phyloP scores from a whole-genome alignment of 37 sponge, comb jelly and placozoan species.

The Beroe forskalii region DNA sequence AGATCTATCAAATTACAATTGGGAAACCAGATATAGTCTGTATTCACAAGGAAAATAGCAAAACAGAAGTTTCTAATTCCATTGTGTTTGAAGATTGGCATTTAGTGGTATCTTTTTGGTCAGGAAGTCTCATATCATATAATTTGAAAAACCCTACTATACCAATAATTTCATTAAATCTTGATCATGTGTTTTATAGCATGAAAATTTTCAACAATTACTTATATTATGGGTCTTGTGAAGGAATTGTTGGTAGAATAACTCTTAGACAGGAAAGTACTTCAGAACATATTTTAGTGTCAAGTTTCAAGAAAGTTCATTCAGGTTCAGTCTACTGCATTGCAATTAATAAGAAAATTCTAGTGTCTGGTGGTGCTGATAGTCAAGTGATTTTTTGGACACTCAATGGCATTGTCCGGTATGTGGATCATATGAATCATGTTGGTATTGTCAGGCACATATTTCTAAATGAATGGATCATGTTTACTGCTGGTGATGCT shows the following conservation, averaged over 20 bases:
- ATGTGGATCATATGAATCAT: constrained; percentile 7
- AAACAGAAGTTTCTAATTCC: background rate
- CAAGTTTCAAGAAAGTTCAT: background rate
- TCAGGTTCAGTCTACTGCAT: constrained; percentile 29
- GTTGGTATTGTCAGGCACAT: constrained; percentile 42
- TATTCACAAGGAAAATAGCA: background rate
- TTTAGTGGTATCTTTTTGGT: constrained; percentile 6
- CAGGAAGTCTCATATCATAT: background rate
- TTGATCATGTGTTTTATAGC: background rate
- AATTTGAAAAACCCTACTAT: background rate
- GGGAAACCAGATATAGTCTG: background rate
- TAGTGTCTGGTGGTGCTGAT: constrained; percentile 43
- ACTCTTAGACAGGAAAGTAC: background rate
- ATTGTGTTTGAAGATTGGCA: constrained; percentile 3
- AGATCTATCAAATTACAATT: background rate
- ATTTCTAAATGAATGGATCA: constrained; percentile 35
- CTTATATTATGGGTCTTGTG: background rate
- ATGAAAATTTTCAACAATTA: background rate
- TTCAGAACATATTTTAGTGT: background rate
- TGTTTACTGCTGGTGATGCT: constrained; percentile 48
- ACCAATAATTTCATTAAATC: background rate
- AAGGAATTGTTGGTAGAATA: constrained; percentile 33
- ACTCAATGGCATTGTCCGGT: background rate
- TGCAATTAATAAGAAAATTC: background rate
- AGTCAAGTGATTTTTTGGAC: constrained; percentile 16